Conservation (phyloP, 2,888 invertebrate genomes). For the Caenorhabditis wallacei region DNA sequence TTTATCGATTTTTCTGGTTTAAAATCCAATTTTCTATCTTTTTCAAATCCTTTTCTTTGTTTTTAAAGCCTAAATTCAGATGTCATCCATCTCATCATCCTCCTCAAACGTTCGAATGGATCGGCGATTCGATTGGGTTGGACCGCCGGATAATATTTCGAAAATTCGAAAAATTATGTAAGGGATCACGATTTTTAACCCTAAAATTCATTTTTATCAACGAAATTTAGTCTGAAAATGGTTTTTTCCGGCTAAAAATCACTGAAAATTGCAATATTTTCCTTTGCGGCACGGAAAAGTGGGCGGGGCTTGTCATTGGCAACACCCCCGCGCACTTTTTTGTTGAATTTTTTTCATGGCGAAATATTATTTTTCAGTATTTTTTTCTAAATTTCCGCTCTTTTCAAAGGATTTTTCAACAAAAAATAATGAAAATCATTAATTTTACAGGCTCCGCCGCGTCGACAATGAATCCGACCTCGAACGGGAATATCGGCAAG, state of each 20-base stretch:
- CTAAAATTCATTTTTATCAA: neutral
- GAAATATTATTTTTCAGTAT: neutral
- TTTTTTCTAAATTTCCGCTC: neutral
- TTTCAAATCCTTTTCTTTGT: neutral
- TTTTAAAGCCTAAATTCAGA: constrained; percentile 12
- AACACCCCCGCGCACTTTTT: constrained; percentile 22
- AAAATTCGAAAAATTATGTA: constrained; percentile 79
- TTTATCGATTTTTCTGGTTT: neutral
- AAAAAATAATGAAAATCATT: no score
- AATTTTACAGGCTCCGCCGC: constrained; percentile 72
- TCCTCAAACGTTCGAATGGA: constrained; percentile 73
- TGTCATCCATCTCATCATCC: constrained; percentile 41
- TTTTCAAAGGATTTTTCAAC: neutral
- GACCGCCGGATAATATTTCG: constrained; percentile 78
- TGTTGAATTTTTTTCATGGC: neutral
- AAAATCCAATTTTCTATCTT: constrained; percentile 8
- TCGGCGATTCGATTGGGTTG: constrained; percentile 81
- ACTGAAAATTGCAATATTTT: constrained; percentile 1
- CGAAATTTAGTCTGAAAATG: neutral
- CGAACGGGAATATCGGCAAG: constrained; percentile 75
- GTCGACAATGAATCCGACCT: constrained; percentile 76
- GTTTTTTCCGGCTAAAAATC: neutral
- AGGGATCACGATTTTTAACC: no score
- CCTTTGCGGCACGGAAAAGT: constrained; percentile 3
- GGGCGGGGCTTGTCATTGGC: neutral